Conservation (phyloP, 2,797 vertebrate genomes). For the Chelon auratus region DNA sequence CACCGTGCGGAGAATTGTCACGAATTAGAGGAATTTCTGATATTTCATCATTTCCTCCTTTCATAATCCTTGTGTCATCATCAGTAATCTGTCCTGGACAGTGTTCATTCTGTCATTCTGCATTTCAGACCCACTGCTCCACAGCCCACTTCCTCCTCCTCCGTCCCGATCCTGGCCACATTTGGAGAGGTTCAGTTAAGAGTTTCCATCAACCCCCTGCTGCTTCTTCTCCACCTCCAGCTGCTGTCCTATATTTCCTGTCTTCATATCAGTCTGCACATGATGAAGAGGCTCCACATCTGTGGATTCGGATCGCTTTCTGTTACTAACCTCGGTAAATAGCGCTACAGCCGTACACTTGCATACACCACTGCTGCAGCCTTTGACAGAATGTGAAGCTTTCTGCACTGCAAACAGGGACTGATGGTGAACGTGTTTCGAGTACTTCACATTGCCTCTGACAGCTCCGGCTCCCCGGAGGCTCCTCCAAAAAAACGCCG, state of each 20-base stretch:
- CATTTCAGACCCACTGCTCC: neutral
- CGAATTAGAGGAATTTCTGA: too few species aligned
- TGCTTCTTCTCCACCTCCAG: slow-evolving; percentile 6
- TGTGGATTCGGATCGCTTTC: neutral
- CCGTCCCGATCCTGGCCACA: neutral
- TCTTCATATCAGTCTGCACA: neutral
- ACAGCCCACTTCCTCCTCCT: neutral
- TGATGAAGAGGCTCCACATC: neutral
- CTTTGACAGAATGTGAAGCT: neutral
- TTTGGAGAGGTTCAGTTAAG: slow-evolving; percentile 8
- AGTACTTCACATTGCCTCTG: slow-evolving; percentile 49
- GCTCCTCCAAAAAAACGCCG: slow-evolving; percentile 57
- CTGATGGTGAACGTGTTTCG: slow-evolving; percentile 9
- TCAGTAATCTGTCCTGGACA: slow-evolving; percentile 4
- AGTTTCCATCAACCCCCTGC: slow-evolving; percentile 47
- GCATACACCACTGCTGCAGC: neutral
- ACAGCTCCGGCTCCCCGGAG: slow-evolving; percentile 64
- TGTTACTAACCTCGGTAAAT: neutral
- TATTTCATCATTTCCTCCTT: neutral
- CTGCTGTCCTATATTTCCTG: neutral
- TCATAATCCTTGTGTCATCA: neutral
- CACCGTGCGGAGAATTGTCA: neutral
- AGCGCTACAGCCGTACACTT: neutral
- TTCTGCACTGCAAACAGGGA: neutral
- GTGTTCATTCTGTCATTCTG: slow-evolving; percentile 8